Conservation (phyloP, 2,113 vertebrate species). For the Ariopsis seemanni region DNA sequence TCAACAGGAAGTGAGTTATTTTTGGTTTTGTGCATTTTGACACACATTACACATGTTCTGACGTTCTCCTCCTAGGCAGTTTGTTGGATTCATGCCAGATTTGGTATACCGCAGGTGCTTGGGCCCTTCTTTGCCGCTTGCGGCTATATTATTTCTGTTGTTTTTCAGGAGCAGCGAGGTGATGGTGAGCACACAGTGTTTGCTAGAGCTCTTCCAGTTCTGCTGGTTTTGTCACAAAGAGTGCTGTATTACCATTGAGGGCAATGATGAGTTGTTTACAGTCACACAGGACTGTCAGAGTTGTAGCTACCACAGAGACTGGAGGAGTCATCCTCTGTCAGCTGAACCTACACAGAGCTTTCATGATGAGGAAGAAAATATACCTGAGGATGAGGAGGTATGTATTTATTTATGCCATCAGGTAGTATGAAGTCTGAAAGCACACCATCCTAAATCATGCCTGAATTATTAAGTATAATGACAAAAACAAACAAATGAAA, state of each 20-base stretch:
- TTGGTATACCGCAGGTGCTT: no score
- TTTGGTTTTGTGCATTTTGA: no score
- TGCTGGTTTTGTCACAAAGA: neutral
- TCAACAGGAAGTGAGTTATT: no score
- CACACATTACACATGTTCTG: no score
- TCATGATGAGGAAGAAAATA: neutral
- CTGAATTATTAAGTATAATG: neutral
- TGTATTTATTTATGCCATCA: neutral
- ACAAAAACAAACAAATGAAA: neutral
- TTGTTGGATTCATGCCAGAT: no score
- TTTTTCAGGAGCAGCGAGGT: no score
- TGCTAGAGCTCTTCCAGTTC: no score
- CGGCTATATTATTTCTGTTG: no score
- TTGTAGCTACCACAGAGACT: slow-evolving; percentile 17
- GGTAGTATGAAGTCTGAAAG: neutral
- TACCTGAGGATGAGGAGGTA: neutral
- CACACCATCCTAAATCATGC: neutral
- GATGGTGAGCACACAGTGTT: no score
- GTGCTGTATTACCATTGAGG: slow-evolving; percentile 26
- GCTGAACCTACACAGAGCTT: neutral
- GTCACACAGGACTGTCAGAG: slow-evolving; percentile 32
- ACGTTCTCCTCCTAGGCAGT: no score
- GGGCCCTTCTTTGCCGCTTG: no score
- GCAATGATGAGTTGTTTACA: slow-evolving; percentile 23
- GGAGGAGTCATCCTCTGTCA: slow-evolving; percentile 17